These are phyloP conservation scores for Lasioglossum marginatum DNA, from an alignment of 2,888 invertebrate species.

Conservation along the genomic window DNA sequence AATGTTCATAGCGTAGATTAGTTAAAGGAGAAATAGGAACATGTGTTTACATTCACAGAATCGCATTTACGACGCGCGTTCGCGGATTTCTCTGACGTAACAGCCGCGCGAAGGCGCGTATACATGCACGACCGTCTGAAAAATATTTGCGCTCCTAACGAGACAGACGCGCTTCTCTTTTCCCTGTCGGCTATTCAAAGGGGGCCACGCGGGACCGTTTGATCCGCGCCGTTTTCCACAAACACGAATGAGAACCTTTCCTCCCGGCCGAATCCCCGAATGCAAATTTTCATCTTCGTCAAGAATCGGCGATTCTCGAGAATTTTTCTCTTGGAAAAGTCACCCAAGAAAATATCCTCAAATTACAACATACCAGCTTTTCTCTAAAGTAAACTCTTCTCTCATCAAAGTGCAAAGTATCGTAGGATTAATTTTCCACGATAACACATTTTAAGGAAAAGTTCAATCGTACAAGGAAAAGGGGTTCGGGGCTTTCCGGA, in stretches of 20 bases:
- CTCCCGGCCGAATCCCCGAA: neutral
- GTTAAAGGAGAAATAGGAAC: conserved; percentile 49
- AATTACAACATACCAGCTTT: neutral
- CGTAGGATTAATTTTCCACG: neutral
- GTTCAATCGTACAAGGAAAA: neutral
- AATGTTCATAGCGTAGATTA: conserved; percentile 51
- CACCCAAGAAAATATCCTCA: neutral
- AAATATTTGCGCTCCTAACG: conserved; percentile 41
- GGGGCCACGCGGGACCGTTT: conserved; percentile 1
- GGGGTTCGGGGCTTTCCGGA: neutral
- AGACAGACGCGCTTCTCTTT: neutral
- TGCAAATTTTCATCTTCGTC: neutral
- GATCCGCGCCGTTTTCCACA: neutral
- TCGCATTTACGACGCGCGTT: conserved; percentile 43
- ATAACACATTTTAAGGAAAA: neutral
- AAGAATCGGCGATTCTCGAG: neutral
- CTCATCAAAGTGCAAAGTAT: neutral
- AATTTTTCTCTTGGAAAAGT: neutral
- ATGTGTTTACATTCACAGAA: conserved; percentile 48
- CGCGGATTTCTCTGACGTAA: conserved; percentile 39
- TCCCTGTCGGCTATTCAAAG: neutral
- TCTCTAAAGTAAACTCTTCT: neutral
- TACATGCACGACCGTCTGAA: conserved; percentile 17
- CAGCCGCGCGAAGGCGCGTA: neutral
- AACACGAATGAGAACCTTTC: neutral